A percentile compares a stretch with the other conserved stretches of the same genome.
phyloP scores from a whole-genome alignment of 2,113 vertebrate species.

The Spizaetus ornatus region DNA sequence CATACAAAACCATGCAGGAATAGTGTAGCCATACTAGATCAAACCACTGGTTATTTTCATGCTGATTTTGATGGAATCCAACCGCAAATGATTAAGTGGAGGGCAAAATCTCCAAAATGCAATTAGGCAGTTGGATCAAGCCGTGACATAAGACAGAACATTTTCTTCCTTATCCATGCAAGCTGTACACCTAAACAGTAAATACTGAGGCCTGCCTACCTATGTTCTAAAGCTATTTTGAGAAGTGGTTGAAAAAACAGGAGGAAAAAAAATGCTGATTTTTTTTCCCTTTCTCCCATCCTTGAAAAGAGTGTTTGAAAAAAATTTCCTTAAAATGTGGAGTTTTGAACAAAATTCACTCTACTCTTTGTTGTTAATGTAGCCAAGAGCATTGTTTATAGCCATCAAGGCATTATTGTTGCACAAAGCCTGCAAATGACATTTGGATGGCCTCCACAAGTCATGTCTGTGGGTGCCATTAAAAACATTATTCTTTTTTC shows the following conservation, averaged over 20 bases:
- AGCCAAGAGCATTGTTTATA: neutral
- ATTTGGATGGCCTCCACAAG: neutral
- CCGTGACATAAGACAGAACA: neutral
- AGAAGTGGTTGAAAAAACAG: neutral
- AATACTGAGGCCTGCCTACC: neutral
- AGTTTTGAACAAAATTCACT: neutral
- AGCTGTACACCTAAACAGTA: neutral
- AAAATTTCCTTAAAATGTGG: neutral
- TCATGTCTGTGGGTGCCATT: neutral
- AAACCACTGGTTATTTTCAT: neutral
- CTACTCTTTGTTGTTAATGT: neutral
- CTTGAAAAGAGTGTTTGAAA: neutral
- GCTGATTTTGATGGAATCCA: neutral
- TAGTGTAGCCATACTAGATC: neutral
- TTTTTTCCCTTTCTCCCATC: fast-evolving
- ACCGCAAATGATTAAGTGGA: neutral
- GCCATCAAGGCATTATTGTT: neutral
- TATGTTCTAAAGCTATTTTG: neutral
- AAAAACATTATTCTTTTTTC: neutral
- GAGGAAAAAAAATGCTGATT: neutral
- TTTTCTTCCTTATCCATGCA: neutral
- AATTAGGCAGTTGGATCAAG: neutral
- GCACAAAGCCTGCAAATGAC: neutral
- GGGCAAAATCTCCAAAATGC: neutral
- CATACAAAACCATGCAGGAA: neutral